Base-by-base conservation (phyloP, 2,113 vertebrate genomes). In the Hepsetus odoe region DNA sequence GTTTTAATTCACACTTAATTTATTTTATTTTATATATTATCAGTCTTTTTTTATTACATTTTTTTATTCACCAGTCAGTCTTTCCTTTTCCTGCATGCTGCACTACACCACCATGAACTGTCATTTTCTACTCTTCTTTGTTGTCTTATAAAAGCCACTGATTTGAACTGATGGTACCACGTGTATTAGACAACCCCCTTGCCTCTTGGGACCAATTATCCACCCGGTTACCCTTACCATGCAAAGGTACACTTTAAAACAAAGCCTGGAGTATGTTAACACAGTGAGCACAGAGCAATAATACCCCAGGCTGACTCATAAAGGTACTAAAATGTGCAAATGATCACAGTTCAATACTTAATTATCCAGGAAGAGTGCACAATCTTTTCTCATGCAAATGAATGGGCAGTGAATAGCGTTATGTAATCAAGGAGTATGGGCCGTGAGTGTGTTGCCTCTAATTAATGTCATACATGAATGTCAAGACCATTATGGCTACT, bases 161-260 rank as follows among this genome's bases (percentile, higher is more conserved):
- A 82, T 61, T 51, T 42, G 11, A 16, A 42, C 58, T 55, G 58
- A 72, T 16, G 46, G 30, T 42, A 22, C 58, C 76, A 35, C 81
- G 69, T 75, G 78, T 82, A 38, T 42, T 64, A 83, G 65, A 65
- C 70, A 74, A 49, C 78, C 46, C 73, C 77, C 49, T 33, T 58
- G 40, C 1, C 65, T 0, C 30, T 59, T 22, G 74, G 84, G 88
- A 76, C 81, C 83, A 79, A 88, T 88, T 85, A 89, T 74, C 82
- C 83, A 76, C 73, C 53, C 59, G 38, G 72, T 74, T 64, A 77
- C 46, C 51, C 26, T 70, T 6, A 1, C 28, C 66, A 12, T 40
- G 40, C 56, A 66, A 61, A 28, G 22, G 42, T 9, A 46, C 61
- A 26, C 20, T 16, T 33, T 18, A 12, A 61, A 58, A 44, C 22